Base-by-base conservation (phyloP, 2,888 invertebrate species). In the Agrotis puta region DNA sequence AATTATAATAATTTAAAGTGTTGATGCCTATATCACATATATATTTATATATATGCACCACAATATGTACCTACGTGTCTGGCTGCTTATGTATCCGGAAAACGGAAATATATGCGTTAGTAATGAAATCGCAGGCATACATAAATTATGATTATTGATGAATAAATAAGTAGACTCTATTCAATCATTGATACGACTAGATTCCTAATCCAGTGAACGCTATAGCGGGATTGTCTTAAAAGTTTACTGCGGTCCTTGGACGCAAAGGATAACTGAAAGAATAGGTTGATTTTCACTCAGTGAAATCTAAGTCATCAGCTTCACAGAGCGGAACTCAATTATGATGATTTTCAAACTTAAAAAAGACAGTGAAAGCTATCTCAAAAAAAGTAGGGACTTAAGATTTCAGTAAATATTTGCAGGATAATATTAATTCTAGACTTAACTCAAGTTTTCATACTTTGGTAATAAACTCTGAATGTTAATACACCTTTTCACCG, bases 71-170 rank as follows among this genome's bases (percentile, higher is more conserved):
- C 24, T 39, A 27, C 27, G 39, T 53, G 68, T 58, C 48, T 24
- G 11, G 20, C n/a, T 18, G 14, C 18, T 50, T 59, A 47, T 50
- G 57, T 65, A 74, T 70, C 39, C 48, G 65, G 51, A 62, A 64
- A 64, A 43, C 50, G 70, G 64, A 77, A 70, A 59, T 70, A 64
- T 20, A 39, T 45, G 33, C 45, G 1, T n/a, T 56, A 33, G 22
- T 56, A 69, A 20, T 70, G 20, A 65, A 70, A 69, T 56, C 47
- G 9, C 18, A 47, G 24, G 27, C 70, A 69, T 74, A 76, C 71
- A 81, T 73, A 72, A 72, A 66, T 73, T 73, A 73, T 74, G 59
- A 71, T 79, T 65, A 68, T 51, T 70, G 69, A 69, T 81, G 22
- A 69, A 74, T 71, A 64, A 71, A 59, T 82, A 54, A 79, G 13